Base-by-base conservation (phyloP, 2,888 invertebrate genomes). In the Eupithecia inturbata region DNA sequence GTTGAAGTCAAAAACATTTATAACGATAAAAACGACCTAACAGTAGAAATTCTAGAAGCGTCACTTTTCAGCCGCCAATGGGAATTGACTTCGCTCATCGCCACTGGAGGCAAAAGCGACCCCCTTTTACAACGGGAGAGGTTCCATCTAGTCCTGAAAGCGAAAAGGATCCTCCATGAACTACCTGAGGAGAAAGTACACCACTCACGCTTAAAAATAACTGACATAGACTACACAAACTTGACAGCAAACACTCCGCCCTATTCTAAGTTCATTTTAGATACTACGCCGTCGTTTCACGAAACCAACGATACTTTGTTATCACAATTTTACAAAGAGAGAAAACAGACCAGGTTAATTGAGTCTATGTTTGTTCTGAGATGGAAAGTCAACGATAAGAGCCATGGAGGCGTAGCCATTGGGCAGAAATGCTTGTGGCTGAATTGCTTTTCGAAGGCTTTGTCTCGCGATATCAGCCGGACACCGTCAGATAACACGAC, bases 341-440 rank as follows among this genome's bases (percentile, higher is more conserved):
- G 79, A 41, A 80, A 77, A 19, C 84, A 77, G 49, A 80, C 82
- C n/a, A 92, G 92, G 1, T 81, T 92, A 66, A 92, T 95, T 74
- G 89, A 89, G 72, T 94, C 95, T 0, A 94, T 94, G 91, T 89
- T 95, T 77, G 85, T 95, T 19, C 82, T 95, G 28, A 85, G 94
- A 77, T 96, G 96, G 96, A 94, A 91, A 82, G 95, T 95, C 0
- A 90, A 92, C 73, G 95, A 96, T 81, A 95, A 92, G 79, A 92
- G 90, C 12, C 95, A 93, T 45, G 95, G 94, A 62, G 93, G 95
- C 73, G 90, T 94, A 9, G 95, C 96, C 14, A 88, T 96, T 68
- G 97, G 97, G 0, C 97, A 97, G 82, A 97, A 96, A 83, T 96
- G 96, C 82, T 87, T 97, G 26, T 96, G 96, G 83, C 85, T 97